Percentiles rank a stretch among this genome's conserved stretches.
These are phyloP conservation scores for Caiman crocodilus DNA, from an alignment of 2,797 vertebrate genomes.

Conservation along the genomic window DNA sequence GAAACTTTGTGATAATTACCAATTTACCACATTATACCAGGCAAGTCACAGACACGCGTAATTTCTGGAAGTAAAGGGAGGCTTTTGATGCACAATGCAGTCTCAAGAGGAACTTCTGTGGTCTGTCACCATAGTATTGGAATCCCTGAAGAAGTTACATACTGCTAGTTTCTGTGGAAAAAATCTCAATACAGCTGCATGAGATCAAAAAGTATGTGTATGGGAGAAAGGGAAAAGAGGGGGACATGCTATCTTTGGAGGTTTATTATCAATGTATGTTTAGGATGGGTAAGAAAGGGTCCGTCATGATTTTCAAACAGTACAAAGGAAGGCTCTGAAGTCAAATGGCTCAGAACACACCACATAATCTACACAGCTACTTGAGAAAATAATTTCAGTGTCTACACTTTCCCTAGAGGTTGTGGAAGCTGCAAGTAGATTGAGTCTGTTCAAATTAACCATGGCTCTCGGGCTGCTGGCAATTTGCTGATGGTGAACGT, in stretches of 20 bases:
- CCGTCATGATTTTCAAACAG: not conserved
- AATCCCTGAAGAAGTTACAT: conserved; percentile 27
- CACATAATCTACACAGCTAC: not conserved
- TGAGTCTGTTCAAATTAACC: not conserved
- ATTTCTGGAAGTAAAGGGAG: not conserved
- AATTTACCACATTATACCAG: not conserved
- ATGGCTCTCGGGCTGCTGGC: accelerated
- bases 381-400: not conserved
- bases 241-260: conserved; percentile 14
- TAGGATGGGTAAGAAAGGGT: not conserved
- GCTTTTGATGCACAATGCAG: not conserved
- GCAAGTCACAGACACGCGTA: not conserved
- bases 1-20: not conserved
- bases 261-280: not conserved
- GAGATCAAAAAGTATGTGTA: too few relatives aligned
- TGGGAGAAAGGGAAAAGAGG: not conserved
- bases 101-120: not conserved
- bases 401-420: not conserved
- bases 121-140: not conserved
- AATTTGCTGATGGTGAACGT: not conserved
- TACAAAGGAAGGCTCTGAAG: not conserved
- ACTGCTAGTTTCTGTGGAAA: conserved; percentile 15
- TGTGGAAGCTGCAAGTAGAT: not conserved
- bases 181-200: not conserved
- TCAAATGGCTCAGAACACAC: not conserved